phyloP scores from a whole-genome alignment of 2,113 vertebrate species.

The Anguilla japonica region DNA sequence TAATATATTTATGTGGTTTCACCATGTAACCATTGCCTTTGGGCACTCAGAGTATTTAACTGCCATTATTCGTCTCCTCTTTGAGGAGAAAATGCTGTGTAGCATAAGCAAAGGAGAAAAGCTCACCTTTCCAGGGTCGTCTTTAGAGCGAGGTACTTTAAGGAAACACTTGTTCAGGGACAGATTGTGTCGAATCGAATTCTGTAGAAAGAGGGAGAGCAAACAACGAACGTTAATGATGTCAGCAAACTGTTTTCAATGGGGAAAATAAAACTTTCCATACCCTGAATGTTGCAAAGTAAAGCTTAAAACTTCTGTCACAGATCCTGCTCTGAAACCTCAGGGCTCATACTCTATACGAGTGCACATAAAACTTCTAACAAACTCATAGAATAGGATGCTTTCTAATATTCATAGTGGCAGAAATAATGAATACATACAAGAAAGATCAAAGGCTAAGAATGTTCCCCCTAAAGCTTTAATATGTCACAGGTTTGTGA shows the following conservation, averaged over 20 bases:
- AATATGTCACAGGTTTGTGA: too few species aligned
- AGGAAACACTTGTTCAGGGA: constrained; percentile 82
- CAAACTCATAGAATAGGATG: too few species aligned
- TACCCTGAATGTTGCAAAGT: neutral
- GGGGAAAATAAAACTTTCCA: neutral
- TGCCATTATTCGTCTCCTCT: neutral
- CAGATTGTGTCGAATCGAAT: constrained; percentile 79
- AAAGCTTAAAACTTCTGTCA: neutral
- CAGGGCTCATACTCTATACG: too few species aligned
- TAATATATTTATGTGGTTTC: neutral
- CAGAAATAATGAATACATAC: neutral
- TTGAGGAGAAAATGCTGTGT: neutral
- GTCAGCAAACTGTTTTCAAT: neutral
- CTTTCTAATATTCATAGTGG: neutral
- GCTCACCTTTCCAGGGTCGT: constrained; percentile 79
- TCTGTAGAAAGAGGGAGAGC: constrained; percentile 55
- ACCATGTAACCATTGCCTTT: neutral
- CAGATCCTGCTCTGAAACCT: too few species aligned
- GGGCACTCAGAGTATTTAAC: neutral
- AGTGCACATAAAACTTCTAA: too few species aligned
- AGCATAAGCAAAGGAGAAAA: neutral
- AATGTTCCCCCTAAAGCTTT: neutral
- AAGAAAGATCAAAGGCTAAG: neutral
- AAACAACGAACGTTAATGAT: constrained; percentile 30
- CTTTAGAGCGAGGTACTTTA: constrained; percentile 82